These are phyloP conservation scores for Triplophysa dalaica DNA, from an alignment of 2,113 vertebrate genomes.

Conservation along the genomic window DNA sequence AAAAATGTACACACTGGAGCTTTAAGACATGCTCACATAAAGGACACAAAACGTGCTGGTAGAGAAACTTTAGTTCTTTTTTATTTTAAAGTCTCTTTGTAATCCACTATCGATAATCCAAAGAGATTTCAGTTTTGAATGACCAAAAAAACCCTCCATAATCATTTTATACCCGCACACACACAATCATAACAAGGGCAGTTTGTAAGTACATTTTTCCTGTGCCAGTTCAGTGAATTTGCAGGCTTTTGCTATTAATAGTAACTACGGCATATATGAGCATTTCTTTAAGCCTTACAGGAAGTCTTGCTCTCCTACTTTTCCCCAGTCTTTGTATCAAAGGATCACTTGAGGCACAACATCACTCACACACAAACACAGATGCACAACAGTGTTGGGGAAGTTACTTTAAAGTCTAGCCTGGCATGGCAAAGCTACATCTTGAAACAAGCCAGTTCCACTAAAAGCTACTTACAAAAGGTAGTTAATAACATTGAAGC, in stretches of 20 bases:
- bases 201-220: constrained; percentile 16
- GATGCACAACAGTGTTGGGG: neutral
- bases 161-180: neutral
- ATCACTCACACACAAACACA: constrained; percentile 13
- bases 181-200: neutral
- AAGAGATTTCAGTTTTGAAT: neutral
- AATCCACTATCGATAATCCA: neutral
- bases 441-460: no score
- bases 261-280: constrained; percentile 14
- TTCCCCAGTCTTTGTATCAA: constrained; percentile 49
- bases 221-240: constrained; percentile 13
- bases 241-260: constrained; percentile 45
- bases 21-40: neutral
- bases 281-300: constrained; percentile 26
- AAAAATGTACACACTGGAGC: no score
- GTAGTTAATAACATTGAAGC: no score
- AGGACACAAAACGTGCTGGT: neutral
- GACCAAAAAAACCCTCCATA: neutral
- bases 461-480: no score
- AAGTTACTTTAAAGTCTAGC: no score
- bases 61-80: neutral
- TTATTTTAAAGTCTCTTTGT: neutral
- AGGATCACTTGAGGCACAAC: constrained; percentile 48
- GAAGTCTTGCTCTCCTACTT: constrained; percentile 24
- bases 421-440: no score